Evolutionary conservation across 2,113 vertebrate genomes (phyloP).

Genomic region (Scomber scombrus): DNA sequence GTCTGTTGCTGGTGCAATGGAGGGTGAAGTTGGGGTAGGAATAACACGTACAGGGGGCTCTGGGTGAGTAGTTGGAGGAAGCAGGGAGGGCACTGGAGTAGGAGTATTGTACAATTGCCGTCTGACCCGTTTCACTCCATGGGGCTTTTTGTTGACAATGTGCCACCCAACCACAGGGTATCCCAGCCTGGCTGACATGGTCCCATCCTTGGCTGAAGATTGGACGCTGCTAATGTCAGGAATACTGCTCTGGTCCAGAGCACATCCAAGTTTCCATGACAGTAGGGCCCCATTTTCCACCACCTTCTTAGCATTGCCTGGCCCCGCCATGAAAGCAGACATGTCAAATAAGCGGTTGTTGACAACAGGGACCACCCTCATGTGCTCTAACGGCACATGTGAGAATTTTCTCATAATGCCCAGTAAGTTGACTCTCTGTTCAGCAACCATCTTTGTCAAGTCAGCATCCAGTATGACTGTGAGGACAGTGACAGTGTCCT

Average conservation of each 20-base stretch:
- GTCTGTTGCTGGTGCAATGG: constrained; percentile 92
- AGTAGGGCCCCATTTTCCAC: constrained; percentile 95
- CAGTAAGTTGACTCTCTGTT: constrained; percentile 90
- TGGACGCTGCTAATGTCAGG: constrained; percentile 94
- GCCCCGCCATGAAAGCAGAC: constrained; percentile 98
- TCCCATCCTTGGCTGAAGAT: constrained; percentile 92
- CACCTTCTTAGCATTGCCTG: constrained; percentile 97
- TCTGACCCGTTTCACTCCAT: constrained; percentile 90
- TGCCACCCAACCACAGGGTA: constrained; percentile 98
- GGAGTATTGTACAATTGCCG: constrained; percentile 95
- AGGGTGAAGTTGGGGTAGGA: constrained; percentile 92
- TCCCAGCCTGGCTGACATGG: constrained; percentile 93
- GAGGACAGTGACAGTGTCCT: constrained; percentile 92
- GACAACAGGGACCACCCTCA: constrained; percentile 95
- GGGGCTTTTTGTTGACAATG: constrained; percentile 96
- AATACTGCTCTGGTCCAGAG: constrained; percentile 91
- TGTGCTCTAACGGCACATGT: constrained; percentile 90
- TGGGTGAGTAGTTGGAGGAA: constrained; percentile 89
- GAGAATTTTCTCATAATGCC: constrained; percentile 91
- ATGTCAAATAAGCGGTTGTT: constrained; percentile 98
- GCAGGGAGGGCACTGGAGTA: constrained; percentile 91
- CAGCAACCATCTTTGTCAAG: constrained; percentile 94
- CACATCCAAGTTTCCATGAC: constrained; percentile 96
- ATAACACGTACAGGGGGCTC: constrained; percentile 92
- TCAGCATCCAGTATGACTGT: constrained; percentile 97